A percentile compares a stretch with the other conserved stretches of the same genome.
phyloP scores from a whole-genome alignment of 2,797 vertebrate genomes.

The Tachyglossus aculeatus region DNA sequence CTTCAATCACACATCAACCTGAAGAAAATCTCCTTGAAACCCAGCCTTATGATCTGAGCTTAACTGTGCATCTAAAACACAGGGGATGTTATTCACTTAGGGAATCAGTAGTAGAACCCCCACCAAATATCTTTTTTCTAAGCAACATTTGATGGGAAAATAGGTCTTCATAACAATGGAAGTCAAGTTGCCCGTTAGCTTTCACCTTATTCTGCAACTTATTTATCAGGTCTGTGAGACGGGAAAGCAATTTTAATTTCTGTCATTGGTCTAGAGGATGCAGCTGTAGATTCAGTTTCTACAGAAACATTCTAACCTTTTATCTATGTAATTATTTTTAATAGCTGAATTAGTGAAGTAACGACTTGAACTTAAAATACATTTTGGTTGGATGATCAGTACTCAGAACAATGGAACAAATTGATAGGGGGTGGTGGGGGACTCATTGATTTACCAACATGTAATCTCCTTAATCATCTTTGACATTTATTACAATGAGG shows the following conservation, averaged over 20 bases:
- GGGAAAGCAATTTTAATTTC: neutral
- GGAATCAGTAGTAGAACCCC: no score
- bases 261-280: neutral
- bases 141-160: neutral
- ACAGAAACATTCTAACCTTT: slow-evolving; percentile 10
- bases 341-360: slow-evolving; percentile 4
- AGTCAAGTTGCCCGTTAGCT: neutral
- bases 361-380: slow-evolving; percentile 8
- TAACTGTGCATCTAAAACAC: neutral
- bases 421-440: slow-evolving; percentile 11
- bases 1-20: neutral
- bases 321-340: slow-evolving; percentile 24
- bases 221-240: slow-evolving; percentile 16
- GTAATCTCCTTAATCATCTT: neutral
- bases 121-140: neutral
- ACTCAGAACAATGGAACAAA: neutral
- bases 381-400: neutral
- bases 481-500: slow-evolving; percentile 15
- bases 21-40: neutral
- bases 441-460: slow-evolving; percentile 25
- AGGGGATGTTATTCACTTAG: neutral
- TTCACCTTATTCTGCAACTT: neutral
- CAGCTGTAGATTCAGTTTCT: slow-evolving; percentile 26
- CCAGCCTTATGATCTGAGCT: neutral
- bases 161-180: neutral